Base-by-base conservation (phyloP, 2,113 vertebrate genomes). In the Aythya baeri region DNA sequence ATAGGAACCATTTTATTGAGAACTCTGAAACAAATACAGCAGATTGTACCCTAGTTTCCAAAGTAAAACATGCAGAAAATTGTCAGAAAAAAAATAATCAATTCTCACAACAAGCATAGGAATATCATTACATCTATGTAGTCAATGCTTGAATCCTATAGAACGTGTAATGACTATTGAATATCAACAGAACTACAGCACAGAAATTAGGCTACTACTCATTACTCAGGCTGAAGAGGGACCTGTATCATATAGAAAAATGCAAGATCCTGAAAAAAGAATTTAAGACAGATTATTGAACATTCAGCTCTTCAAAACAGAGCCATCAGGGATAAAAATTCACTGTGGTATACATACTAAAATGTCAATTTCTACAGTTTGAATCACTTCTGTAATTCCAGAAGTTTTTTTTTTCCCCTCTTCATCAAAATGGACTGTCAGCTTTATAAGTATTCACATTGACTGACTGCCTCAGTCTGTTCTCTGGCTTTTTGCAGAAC, bases 81-180 rank as follows among this genome's bases (percentile, higher is more conserved):
- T 80, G 59, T 65, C 7, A 29, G 6, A 0, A 1, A 46, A 17
- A 72, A 17, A 17, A 17, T 21, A 7, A 25, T 2, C 1, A 46
- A 3, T 18, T 52, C 23, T 85, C 22, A n/a, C 43, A 84, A 55
- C 10, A 46, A 84, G 50, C 16, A 54, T 1, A 5, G 21, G 46
- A 25, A 23, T 63, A 54, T 8, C 3, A 5, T 11, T 59, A 27
- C 13, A 63, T 9, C 32, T 25, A 6, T 12, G 18, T 4, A 67
- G 43, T 27, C 58, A 88, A 32, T 77, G 27, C 20, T 31, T 61
- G 27, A 84, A 25, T 49, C 46, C 46, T 52, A 26, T 9, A 67
- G 76, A 85, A 59, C 10, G 73, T 9, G 13, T 6, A 57, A 73
- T 3, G 4, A 68, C 16, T 62, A 50, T 0, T n/a, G 41, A 74